phyloP scores from a whole-genome alignment of 2,113 vertebrate genomes.

The Taxidea taxus region DNA sequence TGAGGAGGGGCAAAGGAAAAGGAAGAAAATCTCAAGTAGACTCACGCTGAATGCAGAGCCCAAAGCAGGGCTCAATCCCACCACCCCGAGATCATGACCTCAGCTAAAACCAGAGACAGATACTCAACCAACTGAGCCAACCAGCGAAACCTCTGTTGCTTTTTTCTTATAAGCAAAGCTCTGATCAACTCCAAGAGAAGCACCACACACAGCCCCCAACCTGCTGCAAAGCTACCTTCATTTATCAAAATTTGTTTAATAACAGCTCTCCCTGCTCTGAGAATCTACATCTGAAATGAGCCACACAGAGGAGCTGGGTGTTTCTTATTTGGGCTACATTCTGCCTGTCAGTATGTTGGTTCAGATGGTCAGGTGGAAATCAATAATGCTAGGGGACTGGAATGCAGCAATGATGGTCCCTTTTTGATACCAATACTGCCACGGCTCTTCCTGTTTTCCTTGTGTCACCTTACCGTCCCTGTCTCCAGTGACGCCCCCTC shows the following conservation, averaged over 20 bases:
- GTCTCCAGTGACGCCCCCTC: constrained; percentile 30
- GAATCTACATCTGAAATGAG: constrained; percentile 56
- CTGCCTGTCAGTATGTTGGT: constrained; percentile 49
- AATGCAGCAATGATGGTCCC: neutral
- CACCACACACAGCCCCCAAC: too few species aligned
- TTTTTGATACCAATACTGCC: constrained; percentile 28
- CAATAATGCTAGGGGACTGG: neutral
- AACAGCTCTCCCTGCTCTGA: constrained; percentile 19
- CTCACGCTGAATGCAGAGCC: neutral
- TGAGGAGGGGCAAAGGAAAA: neutral
- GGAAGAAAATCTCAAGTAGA: neutral
- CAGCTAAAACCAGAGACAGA: neutral
- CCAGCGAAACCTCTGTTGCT: neutral
- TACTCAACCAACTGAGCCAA: neutral
- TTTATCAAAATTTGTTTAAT: neutral
- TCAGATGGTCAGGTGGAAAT: constrained; percentile 37
- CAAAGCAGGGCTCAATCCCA: neutral
- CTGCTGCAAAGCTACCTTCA: neutral
- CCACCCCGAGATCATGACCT: neutral
- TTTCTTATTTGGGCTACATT: constrained; percentile 46
- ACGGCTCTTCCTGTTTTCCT: neutral
- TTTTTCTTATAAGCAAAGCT: constrained; percentile 13
- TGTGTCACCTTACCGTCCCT: constrained; percentile 30
- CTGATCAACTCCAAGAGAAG: neutral
- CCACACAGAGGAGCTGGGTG: neutral